phyloP scores from a whole-genome alignment of 2,113 vertebrate species.

The Dicrurus megarhynchus region DNA sequence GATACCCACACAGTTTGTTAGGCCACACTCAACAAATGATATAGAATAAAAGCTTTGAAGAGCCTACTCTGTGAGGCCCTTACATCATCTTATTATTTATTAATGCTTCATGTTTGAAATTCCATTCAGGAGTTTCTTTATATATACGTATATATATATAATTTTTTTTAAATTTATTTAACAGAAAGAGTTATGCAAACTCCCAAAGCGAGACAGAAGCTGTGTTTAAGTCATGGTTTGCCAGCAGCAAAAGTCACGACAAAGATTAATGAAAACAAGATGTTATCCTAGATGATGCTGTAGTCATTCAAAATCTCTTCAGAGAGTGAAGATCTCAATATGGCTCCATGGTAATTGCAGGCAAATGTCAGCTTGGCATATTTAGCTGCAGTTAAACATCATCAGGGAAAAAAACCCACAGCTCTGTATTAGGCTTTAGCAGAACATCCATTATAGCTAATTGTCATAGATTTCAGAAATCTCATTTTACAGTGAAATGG shows the following conservation, averaged over 20 bases:
- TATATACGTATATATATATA: neutral
- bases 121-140: neutral
- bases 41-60: neutral
- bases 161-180: neutral
- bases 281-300: neutral
- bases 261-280: slow-evolving; percentile 8
- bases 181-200: neutral
- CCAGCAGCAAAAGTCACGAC: neutral
- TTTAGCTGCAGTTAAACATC: slow-evolving; percentile 16
- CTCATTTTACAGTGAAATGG: neutral
- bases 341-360: slow-evolving; percentile 11
- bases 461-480: neutral
- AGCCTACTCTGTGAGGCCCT: neutral
- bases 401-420: neutral
- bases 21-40: neutral
- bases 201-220: neutral
- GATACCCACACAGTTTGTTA: neutral
- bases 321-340: slow-evolving; percentile 8
- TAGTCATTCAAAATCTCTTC: slow-evolving; percentile 3
- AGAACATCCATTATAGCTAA: neutral
- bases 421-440: neutral
- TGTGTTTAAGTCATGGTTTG: neutral
- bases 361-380: slow-evolving; percentile 27
- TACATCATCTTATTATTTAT: neutral
- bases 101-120: neutral